Percentiles rank a stretch among this genome's conserved stretches.
Evolutionary conservation across 2,113 vertebrate genomes (phyloP).

Genomic region (Clinocottus analis): DNA sequence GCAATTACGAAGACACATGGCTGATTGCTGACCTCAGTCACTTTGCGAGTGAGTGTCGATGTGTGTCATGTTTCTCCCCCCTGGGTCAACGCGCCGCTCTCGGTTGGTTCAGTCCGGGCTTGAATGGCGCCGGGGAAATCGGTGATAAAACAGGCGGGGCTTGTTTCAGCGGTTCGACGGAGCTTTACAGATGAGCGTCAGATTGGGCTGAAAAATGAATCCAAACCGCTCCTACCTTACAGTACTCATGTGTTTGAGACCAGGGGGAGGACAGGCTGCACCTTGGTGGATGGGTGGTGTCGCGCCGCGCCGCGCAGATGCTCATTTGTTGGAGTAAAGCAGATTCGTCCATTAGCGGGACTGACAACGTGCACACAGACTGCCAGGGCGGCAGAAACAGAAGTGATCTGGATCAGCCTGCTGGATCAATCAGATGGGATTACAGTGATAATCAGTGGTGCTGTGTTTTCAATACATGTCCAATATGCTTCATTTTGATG

Average conservation of each 20-base stretch:
- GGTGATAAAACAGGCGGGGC: conserved; percentile 32
- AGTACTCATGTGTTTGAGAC: conserved; percentile 3
- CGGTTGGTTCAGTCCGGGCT: conserved; percentile 11
- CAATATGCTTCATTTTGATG: neutral
- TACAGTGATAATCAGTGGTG: conserved; percentile 26
- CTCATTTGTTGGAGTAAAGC: conserved; percentile 52
- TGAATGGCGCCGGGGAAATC: conserved; percentile 9
- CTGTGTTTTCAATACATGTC: conserved; percentile 1
- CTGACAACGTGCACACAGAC: conserved; percentile 38
- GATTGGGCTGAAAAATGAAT: conserved; percentile 41
- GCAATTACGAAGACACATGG: conserved; percentile 60
- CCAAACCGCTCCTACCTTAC: conserved; percentile 16
- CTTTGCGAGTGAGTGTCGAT: conserved; percentile 24
- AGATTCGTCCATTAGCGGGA: conserved; percentile 56
- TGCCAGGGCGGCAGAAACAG: conserved; percentile 34
- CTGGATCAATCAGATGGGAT: conserved; percentile 46
- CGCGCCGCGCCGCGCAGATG: conserved; percentile 19
- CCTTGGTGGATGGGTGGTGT: conserved; percentile 3
- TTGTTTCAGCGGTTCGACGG: conserved; percentile 59
- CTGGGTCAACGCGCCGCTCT: conserved; percentile 27
- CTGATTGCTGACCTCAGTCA: conserved; percentile 43
- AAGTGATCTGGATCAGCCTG: neutral
- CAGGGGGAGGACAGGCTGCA: neutral
- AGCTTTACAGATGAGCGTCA: conserved; percentile 40
- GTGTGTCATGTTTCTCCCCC: conserved; percentile 38